These are phyloP conservation scores for Coptodon bakossiorum DNA, from an alignment of 2,113 vertebrate genomes.

Conservation along the genomic window DNA sequence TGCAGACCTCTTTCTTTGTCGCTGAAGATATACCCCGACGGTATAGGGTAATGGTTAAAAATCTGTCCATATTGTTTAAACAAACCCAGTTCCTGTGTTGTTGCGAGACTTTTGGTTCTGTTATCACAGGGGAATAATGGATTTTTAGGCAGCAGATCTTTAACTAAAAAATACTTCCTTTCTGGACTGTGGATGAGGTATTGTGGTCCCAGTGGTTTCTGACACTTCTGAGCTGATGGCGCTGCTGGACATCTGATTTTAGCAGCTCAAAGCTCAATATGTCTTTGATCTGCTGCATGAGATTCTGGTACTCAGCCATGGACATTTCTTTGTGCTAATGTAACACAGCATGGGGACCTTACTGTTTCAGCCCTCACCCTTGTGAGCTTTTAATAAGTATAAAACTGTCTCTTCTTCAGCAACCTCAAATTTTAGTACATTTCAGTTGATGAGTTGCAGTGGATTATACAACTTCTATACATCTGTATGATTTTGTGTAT, in stretches of 20 bases:
- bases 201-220: neutral
- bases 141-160: neutral
- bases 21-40: neutral
- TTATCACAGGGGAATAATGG: neutral
- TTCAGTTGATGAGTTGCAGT: neutral
- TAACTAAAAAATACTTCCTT: neutral
- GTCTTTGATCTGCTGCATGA: neutral
- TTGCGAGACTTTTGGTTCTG: fast-evolving
- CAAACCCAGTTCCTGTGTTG: neutral
- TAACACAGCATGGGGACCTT: neutral
- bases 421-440: neutral
- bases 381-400: neutral
- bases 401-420: neutral
- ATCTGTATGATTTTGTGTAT: neutral
- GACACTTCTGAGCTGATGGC: neutral
- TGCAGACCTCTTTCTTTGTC: neutral
- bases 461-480: neutral
- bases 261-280: neutral
- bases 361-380: neutral
- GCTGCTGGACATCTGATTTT: neutral
- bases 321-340: neutral
- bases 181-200: neutral
- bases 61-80: neutral
- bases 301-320: neutral
- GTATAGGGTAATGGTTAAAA: neutral